phyloP scores from a whole-genome alignment of 2,888 invertebrate species.

The Hirudinaria manillensis region DNA sequence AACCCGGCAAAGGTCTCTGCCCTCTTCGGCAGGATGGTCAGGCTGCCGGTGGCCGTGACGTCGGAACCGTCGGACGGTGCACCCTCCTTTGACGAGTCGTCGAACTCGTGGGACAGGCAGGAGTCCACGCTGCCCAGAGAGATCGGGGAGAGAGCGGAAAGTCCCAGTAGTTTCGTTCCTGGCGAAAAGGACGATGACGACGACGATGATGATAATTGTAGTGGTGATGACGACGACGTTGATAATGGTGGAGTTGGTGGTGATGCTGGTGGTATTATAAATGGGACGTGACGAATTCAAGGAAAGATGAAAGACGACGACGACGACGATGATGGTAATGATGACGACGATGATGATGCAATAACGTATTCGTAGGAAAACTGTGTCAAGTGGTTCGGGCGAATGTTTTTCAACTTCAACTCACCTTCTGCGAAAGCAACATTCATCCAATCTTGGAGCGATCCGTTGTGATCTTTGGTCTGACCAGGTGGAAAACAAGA shows the following conservation, averaged over 20 bases:
- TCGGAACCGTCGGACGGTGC: neutral
- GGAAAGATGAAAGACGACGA: too few species aligned
- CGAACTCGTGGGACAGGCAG: slow-evolving; percentile 15
- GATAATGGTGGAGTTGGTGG: too few species aligned
- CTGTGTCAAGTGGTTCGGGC: too few species aligned
- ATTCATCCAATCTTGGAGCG: neutral
- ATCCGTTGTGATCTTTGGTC: neutral
- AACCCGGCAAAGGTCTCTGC: slow-evolving; percentile 96
- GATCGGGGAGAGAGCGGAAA: slow-evolving; percentile 14
- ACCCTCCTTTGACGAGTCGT: neutral
- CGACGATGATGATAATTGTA: too few species aligned
- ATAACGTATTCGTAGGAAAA: too few species aligned
- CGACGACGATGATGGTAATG: too few species aligned
- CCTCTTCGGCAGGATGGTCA: slow-evolving; percentile 69
- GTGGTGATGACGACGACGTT: too few species aligned
- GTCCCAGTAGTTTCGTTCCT: slow-evolving; percentile 18
- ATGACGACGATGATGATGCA: too few species aligned
- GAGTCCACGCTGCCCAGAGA: slow-evolving; percentile 12
- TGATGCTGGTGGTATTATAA: too few species aligned
- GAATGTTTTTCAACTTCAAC: too few species aligned
- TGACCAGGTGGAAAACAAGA: neutral
- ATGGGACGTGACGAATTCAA: too few species aligned
- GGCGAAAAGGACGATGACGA: too few species aligned
- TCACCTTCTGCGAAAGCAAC: neutral
- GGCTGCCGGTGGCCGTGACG: slow-evolving; percentile 6